Evolutionary conservation across 2,888 invertebrate genomes (phyloP), one percentile per base, ranked within the genome.

Genomic region (Agrotis exclamationis): DNA sequence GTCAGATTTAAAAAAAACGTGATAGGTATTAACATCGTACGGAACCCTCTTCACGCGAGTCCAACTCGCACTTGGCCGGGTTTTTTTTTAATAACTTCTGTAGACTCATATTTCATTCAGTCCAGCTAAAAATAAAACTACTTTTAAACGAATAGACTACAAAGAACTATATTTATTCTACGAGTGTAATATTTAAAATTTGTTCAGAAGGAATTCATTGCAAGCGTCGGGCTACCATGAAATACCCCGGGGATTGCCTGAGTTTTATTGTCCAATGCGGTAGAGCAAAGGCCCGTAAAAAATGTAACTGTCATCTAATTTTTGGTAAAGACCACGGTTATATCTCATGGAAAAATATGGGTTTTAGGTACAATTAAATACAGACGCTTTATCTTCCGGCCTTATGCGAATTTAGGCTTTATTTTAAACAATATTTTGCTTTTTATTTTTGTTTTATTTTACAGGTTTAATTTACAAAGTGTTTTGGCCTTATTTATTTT

Each of bases 191-290:
- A 87, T 87, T 87, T 81, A 85, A 87, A 86, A 85, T 85, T 83
- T 81, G 80, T 84, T 84, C 83, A 80, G 86, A 86, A 84, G 83
- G 80, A 87, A 87, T 87, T 87, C 86, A 87, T 87, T 86, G 85
- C 88, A 84, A 84, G 82, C 73, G 80, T 80, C 82, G 85, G 80
- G 84, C 81, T 80, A 83, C 80, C 84, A 81, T 83, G 80, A 84
- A 88, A 87, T 86, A 80, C 85, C 67, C 82, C 45, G 22, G 85
- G 82, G 85, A 85, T 83, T 81, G 85, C 76, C 80, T 78, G 72
- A 62, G 80, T 79, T 87, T 87, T 87, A 89, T 87, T 88, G 85
- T 85, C 80, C 81, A 80, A 79, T 79, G 85, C 77, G 84, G 85
- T 80, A 76, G 80, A 72, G 74, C 72, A 77, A 73, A 84, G 71